Percentiles rank a stretch among this genome's conserved stretches.
phyloP scores from a whole-genome alignment of 1,140 invertebrate species.

The Euwallacea fornicatus region DNA sequence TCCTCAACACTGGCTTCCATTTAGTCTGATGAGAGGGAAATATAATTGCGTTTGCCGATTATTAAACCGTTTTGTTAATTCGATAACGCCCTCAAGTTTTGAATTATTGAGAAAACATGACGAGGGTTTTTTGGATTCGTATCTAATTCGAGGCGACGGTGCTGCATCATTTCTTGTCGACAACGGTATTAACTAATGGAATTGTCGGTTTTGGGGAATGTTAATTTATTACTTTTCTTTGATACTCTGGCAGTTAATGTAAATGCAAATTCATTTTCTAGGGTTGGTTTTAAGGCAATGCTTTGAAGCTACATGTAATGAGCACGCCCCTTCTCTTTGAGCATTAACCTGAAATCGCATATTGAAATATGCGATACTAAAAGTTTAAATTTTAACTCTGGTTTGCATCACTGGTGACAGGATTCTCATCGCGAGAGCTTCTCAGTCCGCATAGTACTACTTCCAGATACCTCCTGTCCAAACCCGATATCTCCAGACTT shows the following conservation, averaged over 20 bases:
- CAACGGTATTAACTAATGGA: slow-evolving; percentile 13
- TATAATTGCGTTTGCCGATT: slow-evolving; percentile 27
- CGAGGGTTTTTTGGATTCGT: slow-evolving; percentile 21
- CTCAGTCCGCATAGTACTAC: no score
- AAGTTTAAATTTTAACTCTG: no score
- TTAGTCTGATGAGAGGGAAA: background rate
- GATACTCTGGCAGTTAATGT: background rate
- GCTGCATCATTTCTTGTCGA: slow-evolving; percentile 20
- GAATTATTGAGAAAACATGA: slow-evolving; percentile 33
- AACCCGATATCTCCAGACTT: no score
- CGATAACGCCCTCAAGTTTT: slow-evolving; percentile 18
- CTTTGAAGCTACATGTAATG: no score
- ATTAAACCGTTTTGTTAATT: slow-evolving; percentile 27
- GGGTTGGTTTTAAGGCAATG: no score
- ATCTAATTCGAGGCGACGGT: slow-evolving; percentile 18
- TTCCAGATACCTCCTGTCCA: no score
- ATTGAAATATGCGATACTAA: no score
- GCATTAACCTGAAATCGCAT: no score
- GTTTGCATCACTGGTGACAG: no score
- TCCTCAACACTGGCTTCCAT: background rate
- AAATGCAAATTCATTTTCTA: background rate
- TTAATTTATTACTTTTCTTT: slow-evolving; percentile 23
- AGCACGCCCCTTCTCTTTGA: no score
- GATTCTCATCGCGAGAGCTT: no score
- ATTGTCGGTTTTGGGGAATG: slow-evolving; percentile 16